A percentile compares a stretch with the other conserved stretches of the same genome.
phyloP scores from a whole-genome alignment of 2,113 vertebrate genomes.

The Corythornis cristatus region DNA sequence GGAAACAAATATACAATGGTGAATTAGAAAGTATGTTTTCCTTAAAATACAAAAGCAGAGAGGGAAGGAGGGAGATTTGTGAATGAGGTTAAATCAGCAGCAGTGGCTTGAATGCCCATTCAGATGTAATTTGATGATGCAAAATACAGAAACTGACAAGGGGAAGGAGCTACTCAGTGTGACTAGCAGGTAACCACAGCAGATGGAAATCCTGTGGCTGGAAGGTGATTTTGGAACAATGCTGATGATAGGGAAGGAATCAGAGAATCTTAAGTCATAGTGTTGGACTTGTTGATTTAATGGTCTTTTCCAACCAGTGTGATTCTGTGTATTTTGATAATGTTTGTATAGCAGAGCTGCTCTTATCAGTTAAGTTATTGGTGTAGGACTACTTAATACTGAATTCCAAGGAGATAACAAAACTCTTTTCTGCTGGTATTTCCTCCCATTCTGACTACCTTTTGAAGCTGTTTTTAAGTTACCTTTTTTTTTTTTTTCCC shows the following conservation, averaged over 20 bases:
- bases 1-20: neutral
- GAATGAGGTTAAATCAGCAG: neutral
- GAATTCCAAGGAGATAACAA: neutral
- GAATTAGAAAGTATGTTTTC: neutral
- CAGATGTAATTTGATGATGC: neutral
- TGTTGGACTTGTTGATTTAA: no score
- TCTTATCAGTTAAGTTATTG: neutral
- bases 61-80: neutral
- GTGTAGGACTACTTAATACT: neutral
- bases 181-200: neutral
- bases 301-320: no score
- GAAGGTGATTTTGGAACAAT: neutral
- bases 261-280: neutral
- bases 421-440: neutral
- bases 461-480: neutral
- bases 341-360: neutral
- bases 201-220: neutral
- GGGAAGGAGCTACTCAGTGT: neutral
- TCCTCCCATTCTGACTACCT: neutral
- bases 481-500: no score
- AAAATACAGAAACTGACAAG: neutral
- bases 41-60: neutral
- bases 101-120: neutral
- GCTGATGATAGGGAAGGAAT: neutral
- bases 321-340: neutral